Percentiles rank a stretch among this genome's conserved stretches.
These are phyloP conservation scores for Armadillidium nasatum DNA, from an alignment of 1,140 invertebrate genomes.

Conservation along the genomic window DNA sequence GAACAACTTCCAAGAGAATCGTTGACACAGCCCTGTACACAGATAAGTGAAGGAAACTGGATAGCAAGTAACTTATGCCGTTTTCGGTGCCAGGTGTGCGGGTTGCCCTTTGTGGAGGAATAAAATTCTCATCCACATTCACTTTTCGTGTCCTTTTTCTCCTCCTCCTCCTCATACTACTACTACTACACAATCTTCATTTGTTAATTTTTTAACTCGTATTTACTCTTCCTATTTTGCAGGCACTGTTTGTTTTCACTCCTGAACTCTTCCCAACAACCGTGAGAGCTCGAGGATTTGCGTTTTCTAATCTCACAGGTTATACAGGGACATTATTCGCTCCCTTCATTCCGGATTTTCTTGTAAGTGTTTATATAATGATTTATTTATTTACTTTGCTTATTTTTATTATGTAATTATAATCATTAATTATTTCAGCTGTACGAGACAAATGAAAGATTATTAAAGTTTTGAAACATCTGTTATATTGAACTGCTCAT, in stretches of 20 bases:
- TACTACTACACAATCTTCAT: too few species aligned
- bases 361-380: slow-evolving; percentile 13
- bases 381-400: background rate
- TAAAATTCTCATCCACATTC: too few species aligned
- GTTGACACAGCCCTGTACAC: too few species aligned
- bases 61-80: too few species aligned
- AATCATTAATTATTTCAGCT: background rate
- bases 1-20: too few species aligned
- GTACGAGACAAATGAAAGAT: background rate
- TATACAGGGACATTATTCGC: slow-evolving; percentile 19
- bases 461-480: too few species aligned
- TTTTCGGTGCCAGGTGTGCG: too few species aligned
- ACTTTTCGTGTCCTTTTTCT: too few species aligned
- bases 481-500: too few species aligned
- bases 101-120: too few species aligned
- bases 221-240: background rate
- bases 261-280: slow-evolving; percentile 28
- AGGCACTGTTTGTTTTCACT: slow-evolving; percentile 26
- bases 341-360: slow-evolving; percentile 25
- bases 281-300: slow-evolving; percentile 20
- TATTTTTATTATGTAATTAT: background rate
- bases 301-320: slow-evolving; percentile 24
- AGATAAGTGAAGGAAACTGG: too few species aligned
- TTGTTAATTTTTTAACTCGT: background rate
- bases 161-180: too few species aligned